A percentile compares a stretch with the other conserved stretches of the same genome.
Evolutionary conservation across 2,113 vertebrate species (phyloP).

Genomic region (Chlorocebus sabaeus): DNA sequence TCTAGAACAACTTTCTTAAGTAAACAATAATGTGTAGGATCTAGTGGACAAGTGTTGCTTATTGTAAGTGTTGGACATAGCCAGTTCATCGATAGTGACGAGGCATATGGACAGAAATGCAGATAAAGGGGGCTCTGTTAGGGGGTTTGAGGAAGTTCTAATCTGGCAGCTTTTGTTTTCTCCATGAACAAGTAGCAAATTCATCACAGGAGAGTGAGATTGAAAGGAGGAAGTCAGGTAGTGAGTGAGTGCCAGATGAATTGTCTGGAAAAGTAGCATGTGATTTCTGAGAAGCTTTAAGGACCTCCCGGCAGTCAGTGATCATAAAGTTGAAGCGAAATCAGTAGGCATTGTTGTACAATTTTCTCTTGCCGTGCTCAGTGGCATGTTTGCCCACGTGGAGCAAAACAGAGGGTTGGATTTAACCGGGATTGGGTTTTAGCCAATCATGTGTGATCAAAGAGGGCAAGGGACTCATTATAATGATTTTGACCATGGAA

Average conservation of each 20-base stretch:
- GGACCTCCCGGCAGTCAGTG: neutral
- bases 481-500: neutral
- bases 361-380: neutral
- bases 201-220: neutral
- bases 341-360: neutral
- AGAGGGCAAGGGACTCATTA: neutral
- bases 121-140: neutral
- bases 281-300: neutral
- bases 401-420: neutral
- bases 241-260: neutral
- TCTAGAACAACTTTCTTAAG: neutral
- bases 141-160: neutral
- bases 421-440: conserved; percentile 4
- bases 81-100: neutral
- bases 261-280: neutral
- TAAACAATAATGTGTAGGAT: neutral
- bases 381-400: neutral
- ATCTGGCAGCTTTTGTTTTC: neutral
- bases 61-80: neutral
- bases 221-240: neutral
- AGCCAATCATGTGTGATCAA: neutral
- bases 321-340: neutral
- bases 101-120: neutral
- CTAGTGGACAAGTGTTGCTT: neutral
- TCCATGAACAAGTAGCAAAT: neutral